Percentiles rank a stretch among this genome's conserved stretches.
phyloP scores from a whole-genome alignment of 2,113 vertebrate genomes.

The Mixornis gularis region DNA sequence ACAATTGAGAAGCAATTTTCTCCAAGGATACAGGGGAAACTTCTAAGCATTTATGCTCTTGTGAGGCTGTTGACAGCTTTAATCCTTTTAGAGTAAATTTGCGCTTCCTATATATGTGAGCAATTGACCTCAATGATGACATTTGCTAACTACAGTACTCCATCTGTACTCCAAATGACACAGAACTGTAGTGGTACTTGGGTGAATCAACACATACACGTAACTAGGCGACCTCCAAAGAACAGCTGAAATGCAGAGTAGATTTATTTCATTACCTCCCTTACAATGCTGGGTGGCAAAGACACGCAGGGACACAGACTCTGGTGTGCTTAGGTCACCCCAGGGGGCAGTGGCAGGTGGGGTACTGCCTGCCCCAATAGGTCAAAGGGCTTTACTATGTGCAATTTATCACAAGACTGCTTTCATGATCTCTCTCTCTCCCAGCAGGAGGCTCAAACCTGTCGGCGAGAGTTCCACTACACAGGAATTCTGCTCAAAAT shows the following conservation, averaged over 20 bases:
- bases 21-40: not conserved
- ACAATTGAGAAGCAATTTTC: not conserved
- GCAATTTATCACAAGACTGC: not conserved
- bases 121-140: not conserved
- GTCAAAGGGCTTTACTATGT: not conserved
- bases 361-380: not conserved
- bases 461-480: not conserved
- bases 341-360: fast-evolving
- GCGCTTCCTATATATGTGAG: not conserved
- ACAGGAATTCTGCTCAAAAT: not conserved
- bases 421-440: not conserved
- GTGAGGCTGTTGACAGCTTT: not conserved
- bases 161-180: not conserved
- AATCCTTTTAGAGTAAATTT: not conserved
- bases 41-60: not conserved
- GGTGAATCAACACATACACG: not conserved
- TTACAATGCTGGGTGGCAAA: fast-evolving
- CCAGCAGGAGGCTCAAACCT: not conserved
- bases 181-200: not conserved
- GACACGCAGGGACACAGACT: not conserved
- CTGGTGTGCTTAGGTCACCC: no score
- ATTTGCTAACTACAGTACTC: not conserved
- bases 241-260: not conserved
- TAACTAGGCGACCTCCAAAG: fast-evolving
- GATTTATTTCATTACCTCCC: not conserved